phyloP scores from a whole-genome alignment of 1,140 invertebrate species.

The Drosophila athabasca region DNA sequence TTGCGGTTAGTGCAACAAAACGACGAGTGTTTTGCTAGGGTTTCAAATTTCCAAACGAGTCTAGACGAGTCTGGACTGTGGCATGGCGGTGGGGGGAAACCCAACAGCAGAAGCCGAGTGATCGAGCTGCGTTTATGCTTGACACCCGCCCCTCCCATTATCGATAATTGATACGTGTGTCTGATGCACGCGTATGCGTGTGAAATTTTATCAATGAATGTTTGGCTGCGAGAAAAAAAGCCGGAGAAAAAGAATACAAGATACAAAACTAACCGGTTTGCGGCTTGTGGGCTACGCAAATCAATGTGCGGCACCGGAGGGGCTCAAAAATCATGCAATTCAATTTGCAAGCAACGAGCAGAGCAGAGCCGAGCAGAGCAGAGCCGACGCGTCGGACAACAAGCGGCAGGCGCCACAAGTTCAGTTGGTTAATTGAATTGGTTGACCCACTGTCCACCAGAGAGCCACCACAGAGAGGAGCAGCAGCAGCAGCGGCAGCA shows the following conservation, averaged over 20 bases:
- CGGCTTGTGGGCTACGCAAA: conserved; percentile 13
- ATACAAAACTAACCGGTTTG: conserved; percentile 44
- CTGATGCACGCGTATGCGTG: neutral
- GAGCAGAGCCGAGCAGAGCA: neutral
- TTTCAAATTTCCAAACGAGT: conserved; percentile 5
- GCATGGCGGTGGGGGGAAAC: too few relatives aligned
- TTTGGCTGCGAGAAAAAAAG: conserved; percentile 16
- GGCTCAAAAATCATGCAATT: conserved; percentile 56
- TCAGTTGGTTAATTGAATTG: conserved; percentile 79
- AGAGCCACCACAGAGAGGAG: conserved; percentile 27
- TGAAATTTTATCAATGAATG: conserved; percentile 67
- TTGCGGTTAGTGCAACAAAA: conserved; percentile 23
- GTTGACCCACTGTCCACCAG: conserved; percentile 65
- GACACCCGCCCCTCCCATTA: conserved; percentile 23
- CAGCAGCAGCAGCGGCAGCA: neutral
- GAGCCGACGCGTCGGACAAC: neutral
- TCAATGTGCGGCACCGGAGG: conserved; percentile 36
- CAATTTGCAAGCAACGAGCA: conserved; percentile 49
- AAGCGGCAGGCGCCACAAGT: conserved; percentile 65
- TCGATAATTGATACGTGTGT: conserved; percentile 41
- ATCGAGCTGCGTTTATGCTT: conserved; percentile 7
- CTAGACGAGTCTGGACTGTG: too few relatives aligned
- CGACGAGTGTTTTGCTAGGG: conserved; percentile 16
- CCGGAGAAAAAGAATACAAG: neutral
- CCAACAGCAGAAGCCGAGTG: too few relatives aligned